Conservation (phyloP, 1,140 invertebrate species). For the Eueides isabella region DNA sequence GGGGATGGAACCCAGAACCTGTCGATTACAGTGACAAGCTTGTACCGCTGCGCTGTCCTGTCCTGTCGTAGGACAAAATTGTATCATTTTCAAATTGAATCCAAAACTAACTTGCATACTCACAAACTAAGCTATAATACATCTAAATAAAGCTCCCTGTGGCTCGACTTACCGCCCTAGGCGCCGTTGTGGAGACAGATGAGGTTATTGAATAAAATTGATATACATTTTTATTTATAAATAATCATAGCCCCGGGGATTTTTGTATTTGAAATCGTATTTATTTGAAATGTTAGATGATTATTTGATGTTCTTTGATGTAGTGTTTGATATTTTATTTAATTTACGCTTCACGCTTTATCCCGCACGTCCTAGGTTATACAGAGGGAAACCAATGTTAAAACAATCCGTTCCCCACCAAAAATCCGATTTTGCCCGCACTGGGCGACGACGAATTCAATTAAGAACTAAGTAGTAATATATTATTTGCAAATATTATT, state of each 20-base stretch:
- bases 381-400: neutral
- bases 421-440: too few relatives aligned
- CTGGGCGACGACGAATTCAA: too few relatives aligned
- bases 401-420: neutral
- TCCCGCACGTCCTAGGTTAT: neutral
- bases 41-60: too few relatives aligned
- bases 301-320: neutral
- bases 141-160: neutral
- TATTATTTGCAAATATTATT: too few relatives aligned
- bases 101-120: neutral
- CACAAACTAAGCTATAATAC: neutral
- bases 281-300: conserved; percentile 3
- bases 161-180: neutral
- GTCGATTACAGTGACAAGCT: too few relatives aligned
- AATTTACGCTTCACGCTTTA: neutral
- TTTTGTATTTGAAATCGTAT: neutral
- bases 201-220: conserved; percentile 10
- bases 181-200: conserved; percentile 1
- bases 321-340: neutral
- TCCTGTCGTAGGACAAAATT: too few relatives aligned
- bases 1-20: too few relatives aligned
- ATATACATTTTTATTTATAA: conserved; percentile 14
- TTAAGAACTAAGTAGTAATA: too few relatives aligned
- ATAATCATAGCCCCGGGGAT: neutral
- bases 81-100: too few relatives aligned